Evolutionary conservation across 2,113 vertebrate species (phyloP), one percentile per base, ranked within the genome.

Genomic region (Pao palembangensis): DNA sequence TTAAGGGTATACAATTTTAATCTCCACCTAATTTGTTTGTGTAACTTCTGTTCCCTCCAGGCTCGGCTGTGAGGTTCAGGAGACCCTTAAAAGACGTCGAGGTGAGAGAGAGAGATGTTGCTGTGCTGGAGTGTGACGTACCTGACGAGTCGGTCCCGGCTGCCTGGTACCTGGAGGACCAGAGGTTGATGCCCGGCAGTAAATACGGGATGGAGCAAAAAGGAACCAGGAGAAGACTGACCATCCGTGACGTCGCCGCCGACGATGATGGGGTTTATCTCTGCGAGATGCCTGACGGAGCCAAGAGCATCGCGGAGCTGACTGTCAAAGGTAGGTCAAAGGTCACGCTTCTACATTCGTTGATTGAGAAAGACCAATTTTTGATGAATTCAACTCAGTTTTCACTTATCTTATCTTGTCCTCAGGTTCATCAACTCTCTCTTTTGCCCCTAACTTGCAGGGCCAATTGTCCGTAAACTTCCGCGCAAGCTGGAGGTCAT

Each of bases 221-320:
- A 47, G 96, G 96, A 1, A 64, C 89, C 1, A 67, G 86, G 20
- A 77, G 94, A 16, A 91, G 92, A 53, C 92, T 98, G 73, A 94
- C 94, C 56, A 95, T 98, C 76, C 91, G 90, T 0, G 91, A 96
- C 0, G 87, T 94, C 2, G 91, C 90, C 60, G 89, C 87, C 0
- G 96, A 98, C 0, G 96, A 98, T 0, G 96, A 98, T 0, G 96
- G 96, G 1, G 89, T 98, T 61, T 98, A 98, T 71, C 91, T 98
- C 25, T 98, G 96, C 44, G 94, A 98, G 85, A 98, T 94, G 93
- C 91, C 93, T 10, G 93, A 94, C 71, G 94, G 95, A 5, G 94
- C 86, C 3, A 94, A 93, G 87, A 95, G 92, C 15, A 93, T 98
- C 1, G 96, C 94, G 0, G 94, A 95, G 38, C 86, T 98, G 6